phyloP scores from a whole-genome alignment of 2,113 vertebrate species.

The Barnardius zonarius region DNA sequence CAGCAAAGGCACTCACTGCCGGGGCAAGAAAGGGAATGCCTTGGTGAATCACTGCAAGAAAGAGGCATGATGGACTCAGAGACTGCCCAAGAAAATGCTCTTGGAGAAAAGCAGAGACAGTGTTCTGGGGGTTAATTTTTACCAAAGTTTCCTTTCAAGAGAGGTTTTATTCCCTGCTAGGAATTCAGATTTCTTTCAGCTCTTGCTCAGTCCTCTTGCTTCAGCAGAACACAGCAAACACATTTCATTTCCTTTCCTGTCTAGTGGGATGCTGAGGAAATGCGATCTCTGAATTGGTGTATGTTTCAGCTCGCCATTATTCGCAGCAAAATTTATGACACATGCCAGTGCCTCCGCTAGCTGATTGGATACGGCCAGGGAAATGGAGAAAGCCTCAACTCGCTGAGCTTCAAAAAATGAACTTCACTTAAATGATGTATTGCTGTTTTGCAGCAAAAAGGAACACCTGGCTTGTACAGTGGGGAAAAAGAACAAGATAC shows the following conservation, averaged over 20 bases:
- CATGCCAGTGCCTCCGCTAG: neutral
- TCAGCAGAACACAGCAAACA: conserved; percentile 10
- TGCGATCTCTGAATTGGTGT: conserved; percentile 37
- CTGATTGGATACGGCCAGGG: neutral
- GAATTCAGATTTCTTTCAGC: neutral
- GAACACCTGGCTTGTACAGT: conserved; percentile 23
- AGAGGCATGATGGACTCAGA: neutral
- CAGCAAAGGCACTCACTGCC: neutral
- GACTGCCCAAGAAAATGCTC: neutral
- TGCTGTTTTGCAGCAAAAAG: conserved; percentile 46
- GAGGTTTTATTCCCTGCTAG: neutral
- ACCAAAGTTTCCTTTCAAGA: neutral
- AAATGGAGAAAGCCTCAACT: conserved; percentile 36
- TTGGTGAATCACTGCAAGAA: neutral
- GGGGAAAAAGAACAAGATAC: conserved; percentile 27
- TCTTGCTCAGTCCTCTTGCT: neutral
- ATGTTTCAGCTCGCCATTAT: conserved; percentile 33
- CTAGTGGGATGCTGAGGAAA: conserved; percentile 18
- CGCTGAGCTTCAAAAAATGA: conserved; percentile 30
- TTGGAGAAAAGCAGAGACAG: neutral
- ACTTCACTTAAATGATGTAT: conserved; percentile 49
- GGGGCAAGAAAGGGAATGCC: neutral
- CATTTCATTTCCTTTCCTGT: conserved; percentile 49
- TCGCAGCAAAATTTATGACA: conserved; percentile 51
- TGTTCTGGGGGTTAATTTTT: neutral